These are phyloP conservation scores for Deilephila elpenor DNA, from an alignment of 2,888 invertebrate species.

Conservation along the genomic window DNA sequence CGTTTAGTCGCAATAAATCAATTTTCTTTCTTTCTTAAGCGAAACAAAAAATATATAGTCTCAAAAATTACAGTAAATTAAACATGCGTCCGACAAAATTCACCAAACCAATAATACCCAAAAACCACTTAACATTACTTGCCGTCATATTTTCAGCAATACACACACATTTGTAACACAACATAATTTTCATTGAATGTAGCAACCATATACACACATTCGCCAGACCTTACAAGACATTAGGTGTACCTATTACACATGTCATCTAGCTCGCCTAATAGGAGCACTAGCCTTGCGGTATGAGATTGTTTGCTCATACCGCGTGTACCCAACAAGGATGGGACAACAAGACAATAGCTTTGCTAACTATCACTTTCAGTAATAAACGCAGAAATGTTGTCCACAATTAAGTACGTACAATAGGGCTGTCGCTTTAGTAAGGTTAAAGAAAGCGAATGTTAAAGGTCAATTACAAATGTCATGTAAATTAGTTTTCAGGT, in stretches of 20 bases:
- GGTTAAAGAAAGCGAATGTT: background rate
- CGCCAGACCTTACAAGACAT: background rate
- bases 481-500: too few relatives aligned
- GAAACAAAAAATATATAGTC: too few relatives aligned
- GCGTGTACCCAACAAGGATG: background rate
- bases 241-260: constrained; percentile 7
- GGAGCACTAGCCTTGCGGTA: background rate
- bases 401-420: constrained; percentile 9
- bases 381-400: constrained; percentile 8
- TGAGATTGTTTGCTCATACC: background rate
- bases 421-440: background rate
- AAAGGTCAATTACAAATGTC: background rate
- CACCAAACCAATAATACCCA: background rate
- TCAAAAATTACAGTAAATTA: too few relatives aligned
- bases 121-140: background rate
- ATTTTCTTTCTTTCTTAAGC: too few relatives aligned
- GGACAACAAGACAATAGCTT: constrained; percentile 12
- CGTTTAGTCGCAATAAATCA: too few relatives aligned
- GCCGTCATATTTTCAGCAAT: background rate
- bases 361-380: constrained; percentile 7
- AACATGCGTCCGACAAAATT: too few relatives aligned
- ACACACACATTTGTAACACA: background rate
- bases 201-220: background rate
- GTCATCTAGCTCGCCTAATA: constrained; percentile 9
- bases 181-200: background rate